Evolutionary conservation across 2,888 invertebrate species (phyloP).

Genomic region (Ochropacha duplaris): DNA sequence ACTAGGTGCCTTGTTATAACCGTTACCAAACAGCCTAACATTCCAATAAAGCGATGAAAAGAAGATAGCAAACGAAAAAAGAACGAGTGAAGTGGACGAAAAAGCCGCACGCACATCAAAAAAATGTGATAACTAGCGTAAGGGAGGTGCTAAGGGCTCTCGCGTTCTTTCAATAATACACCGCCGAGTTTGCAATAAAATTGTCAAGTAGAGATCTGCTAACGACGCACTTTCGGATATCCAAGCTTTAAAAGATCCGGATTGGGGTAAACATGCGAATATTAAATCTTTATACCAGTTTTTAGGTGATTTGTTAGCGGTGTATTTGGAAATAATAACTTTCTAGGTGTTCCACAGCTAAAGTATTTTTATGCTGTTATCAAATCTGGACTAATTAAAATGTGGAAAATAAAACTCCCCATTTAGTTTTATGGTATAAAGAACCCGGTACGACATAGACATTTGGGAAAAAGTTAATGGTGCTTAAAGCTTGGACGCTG

Average conservation of each 20-base stretch:
- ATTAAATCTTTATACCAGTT: constrained; percentile 4
- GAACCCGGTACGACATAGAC: constrained; percentile 64
- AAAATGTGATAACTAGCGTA: constrained; percentile 77
- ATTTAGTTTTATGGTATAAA: constrained; percentile 56
- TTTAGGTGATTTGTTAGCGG: background rate
- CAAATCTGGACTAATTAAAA: constrained; percentile 55
- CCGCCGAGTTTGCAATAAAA: constrained; percentile 66
- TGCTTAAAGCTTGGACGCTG: constrained; percentile 78
- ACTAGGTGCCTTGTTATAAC: background rate
- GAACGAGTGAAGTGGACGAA: constrained; percentile 47
- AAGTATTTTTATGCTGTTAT: background rate
- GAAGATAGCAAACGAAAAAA: constrained; percentile 39
- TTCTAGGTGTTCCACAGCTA: background rate
- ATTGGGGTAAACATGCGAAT: constrained; percentile 36
- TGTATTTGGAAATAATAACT: background rate
- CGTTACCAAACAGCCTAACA: background rate
- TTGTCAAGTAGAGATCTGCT: constrained; percentile 69
- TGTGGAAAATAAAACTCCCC: constrained; percentile 63
- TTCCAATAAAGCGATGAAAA: constrained; percentile 11
- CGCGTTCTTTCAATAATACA: constrained; percentile 62
- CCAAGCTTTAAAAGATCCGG: constrained; percentile 35
- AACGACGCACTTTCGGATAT: constrained; percentile 69
- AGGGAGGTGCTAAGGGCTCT: constrained; percentile 69
- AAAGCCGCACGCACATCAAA: constrained; percentile 70
- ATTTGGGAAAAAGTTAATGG: constrained; percentile 80